Percentiles rank a stretch among this genome's conserved stretches.
Conservation (phyloP, 2,888 invertebrate species). For the Blastobasis lacticolella region DNA sequence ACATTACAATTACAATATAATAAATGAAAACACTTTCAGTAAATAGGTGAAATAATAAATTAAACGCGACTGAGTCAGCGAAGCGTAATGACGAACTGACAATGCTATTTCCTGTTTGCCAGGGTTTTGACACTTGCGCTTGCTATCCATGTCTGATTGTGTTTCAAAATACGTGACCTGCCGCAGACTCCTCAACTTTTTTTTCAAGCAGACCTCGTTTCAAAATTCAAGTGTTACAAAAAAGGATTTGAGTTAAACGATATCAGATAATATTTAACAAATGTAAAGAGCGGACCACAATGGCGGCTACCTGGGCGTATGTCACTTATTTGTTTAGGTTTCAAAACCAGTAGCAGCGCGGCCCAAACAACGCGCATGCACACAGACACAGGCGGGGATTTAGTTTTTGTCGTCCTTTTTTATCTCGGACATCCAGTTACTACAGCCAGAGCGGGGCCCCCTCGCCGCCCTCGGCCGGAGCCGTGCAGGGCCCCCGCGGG, state of each 20-base stretch:
- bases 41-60: constrained; percentile 32
- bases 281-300: constrained; percentile 56
- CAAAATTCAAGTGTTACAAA: constrained; percentile 3
- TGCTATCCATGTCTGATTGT: too few species aligned
- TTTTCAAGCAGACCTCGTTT: too few species aligned
- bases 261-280: constrained; percentile 69
- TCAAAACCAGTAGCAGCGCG: constrained; percentile 68
- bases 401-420: constrained; percentile 61
- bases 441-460: too few species aligned
- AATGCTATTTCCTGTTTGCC: constrained; percentile 37
- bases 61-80: constrained; percentile 34
- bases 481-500: too few species aligned
- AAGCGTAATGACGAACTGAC: constrained; percentile 27
- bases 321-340: constrained; percentile 72
- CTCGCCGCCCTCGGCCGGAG: too few species aligned
- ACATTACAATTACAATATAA: constrained; percentile 11
- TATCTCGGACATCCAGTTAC: constrained; percentile 49
- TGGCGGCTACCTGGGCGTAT: constrained; percentile 56
- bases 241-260: constrained; percentile 34
- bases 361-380: constrained; percentile 47
- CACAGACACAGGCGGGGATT: constrained; percentile 37
- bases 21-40: constrained; percentile 13
- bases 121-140: constrained; percentile 1
- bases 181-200: too few species aligned
- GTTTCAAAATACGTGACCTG: too few species aligned